Conservation (phyloP, 2,797 vertebrate genomes). For the Nothura maculosa region DNA sequence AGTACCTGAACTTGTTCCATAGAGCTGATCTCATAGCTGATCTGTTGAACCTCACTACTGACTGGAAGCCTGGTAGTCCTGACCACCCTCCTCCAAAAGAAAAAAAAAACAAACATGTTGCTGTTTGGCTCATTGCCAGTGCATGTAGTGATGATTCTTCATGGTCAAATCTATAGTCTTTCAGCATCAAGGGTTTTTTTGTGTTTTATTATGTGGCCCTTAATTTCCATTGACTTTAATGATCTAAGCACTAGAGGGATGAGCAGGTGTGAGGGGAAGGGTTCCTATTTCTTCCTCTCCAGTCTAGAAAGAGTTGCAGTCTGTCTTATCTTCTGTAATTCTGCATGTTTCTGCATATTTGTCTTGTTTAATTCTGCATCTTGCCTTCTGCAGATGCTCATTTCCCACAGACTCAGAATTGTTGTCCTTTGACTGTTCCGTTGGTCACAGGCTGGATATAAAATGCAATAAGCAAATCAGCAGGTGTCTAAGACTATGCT, state of each 20-base stretch:
- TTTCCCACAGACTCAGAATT: not conserved
- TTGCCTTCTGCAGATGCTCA: not conserved
- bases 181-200: not conserved
- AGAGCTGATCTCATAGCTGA: not conserved
- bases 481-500: not conserved
- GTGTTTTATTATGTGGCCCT: not conserved
- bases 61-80: not conserved
- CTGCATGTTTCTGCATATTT: accelerated
- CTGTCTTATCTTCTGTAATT: no score
- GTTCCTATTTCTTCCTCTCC: not conserved
- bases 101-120: no score
- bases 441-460: not conserved
- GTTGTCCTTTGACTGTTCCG: not conserved
- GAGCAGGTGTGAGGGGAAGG: not conserved
- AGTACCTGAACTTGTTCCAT: not conserved
- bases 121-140: not conserved
- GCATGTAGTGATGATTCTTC: not conserved
- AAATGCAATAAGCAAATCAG: not conserved
- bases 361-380: not conserved
- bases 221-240: not conserved
- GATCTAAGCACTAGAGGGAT: not conserved
- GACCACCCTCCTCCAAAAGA: accelerated
- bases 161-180: accelerated
- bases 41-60: accelerated
- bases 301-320: no score